Percentiles rank a stretch among this genome's conserved stretches.
phyloP scores from a whole-genome alignment of 1,140 invertebrate species.

The Dysdera silvatica region DNA sequence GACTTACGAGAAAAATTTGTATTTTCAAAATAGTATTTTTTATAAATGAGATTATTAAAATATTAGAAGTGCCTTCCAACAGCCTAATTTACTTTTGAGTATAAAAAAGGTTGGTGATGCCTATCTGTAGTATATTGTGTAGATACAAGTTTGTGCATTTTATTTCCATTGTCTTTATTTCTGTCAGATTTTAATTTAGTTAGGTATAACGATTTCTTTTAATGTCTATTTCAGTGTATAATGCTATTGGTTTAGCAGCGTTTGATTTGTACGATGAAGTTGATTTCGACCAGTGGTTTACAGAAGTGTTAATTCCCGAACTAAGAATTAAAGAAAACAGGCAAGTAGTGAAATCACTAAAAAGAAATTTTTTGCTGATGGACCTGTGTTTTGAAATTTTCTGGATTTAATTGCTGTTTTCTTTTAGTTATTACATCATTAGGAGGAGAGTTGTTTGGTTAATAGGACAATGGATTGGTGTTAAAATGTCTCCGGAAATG shows the following conservation, averaged over 20 bases:
- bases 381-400: neutral
- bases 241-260: conserved; percentile 78
- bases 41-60: no score
- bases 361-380: neutral
- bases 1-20: no score
- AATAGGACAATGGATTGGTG: conserved; percentile 74
- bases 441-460: conserved; percentile 79
- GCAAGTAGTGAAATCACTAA: conserved; percentile 31
- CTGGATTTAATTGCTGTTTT: neutral
- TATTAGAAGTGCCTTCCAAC: no score
- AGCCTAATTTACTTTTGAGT: no score
- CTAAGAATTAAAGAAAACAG: conserved; percentile 63
- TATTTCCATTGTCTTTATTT: neutral
- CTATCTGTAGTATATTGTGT: neutral
- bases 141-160: neutral
- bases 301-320: conserved; percentile 70
- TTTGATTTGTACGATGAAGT: conserved; percentile 88
- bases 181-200: conserved; percentile 1
- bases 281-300: conserved; percentile 89
- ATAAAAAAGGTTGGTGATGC: no score
- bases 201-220: conserved; percentile 28
- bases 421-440: conserved; percentile 72
- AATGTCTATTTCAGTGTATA: conserved; percentile 57
- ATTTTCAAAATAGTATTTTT: no score
- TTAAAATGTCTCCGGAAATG: conserved; percentile 70